These are phyloP conservation scores for Eucidaris tribuloides DNA, from an alignment of 35 echinoderm and acorn worm species.

Conservation along the genomic window DNA sequence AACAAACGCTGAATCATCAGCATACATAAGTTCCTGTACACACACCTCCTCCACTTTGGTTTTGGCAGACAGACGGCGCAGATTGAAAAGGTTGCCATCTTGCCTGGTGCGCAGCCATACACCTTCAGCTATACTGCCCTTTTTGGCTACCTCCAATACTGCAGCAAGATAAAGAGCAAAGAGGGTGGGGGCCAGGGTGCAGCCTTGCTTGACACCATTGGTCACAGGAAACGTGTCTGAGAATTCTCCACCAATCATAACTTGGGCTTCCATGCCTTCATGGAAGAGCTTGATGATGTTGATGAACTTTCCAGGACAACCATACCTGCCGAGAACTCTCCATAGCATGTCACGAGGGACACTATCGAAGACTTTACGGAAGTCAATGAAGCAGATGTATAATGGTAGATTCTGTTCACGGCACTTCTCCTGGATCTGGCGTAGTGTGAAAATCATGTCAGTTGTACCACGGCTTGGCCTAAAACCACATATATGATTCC, in stretches of 20 bases:
- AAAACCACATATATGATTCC: not conserved
- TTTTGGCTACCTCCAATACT: not conserved
- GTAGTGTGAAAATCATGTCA: slow-evolving; percentile 22
- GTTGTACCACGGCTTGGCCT: slow-evolving; percentile 17
- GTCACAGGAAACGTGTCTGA: slow-evolving; percentile 10
- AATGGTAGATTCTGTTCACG: slow-evolving; percentile 20
- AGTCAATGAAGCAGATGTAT: slow-evolving; percentile 18
- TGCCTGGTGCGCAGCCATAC: slow-evolving; percentile 20
- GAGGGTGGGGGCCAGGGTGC: slow-evolving; percentile 31
- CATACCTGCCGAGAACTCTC: slow-evolving; percentile 20
- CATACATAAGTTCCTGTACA: slow-evolving; percentile 7
- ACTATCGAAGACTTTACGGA: slow-evolving; percentile 21
- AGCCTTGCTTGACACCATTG: slow-evolving; percentile 48
- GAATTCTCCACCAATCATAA: not conserved
- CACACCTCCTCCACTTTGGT: not conserved
- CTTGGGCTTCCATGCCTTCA: slow-evolving; percentile 27
- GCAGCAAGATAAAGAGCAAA: slow-evolving; percentile 27
- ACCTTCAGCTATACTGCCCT: not conserved
- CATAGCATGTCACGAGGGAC: not conserved
- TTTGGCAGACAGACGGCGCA: not conserved
- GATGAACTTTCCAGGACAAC: slow-evolving; percentile 38
- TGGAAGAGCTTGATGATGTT: slow-evolving; percentile 23
- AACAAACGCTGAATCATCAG: too few relatives aligned
- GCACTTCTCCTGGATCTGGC: slow-evolving; percentile 46
- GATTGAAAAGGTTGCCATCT: slow-evolving; percentile 44